These are phyloP conservation scores for Beris chalybata DNA, from an alignment of 2,888 invertebrate genomes.

Conservation along the genomic window DNA sequence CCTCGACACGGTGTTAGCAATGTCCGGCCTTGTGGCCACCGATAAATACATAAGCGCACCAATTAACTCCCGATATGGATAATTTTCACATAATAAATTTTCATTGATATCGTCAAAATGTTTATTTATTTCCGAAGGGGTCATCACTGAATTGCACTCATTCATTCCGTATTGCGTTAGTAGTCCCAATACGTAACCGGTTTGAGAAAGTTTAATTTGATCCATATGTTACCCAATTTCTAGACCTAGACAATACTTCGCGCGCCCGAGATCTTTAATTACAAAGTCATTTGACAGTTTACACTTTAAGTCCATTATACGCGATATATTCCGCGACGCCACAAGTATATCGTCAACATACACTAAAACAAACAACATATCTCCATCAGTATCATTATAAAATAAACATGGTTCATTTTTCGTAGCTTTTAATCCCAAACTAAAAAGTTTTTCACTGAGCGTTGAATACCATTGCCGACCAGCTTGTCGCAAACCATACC, in stretches of 20 bases:
- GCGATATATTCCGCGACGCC: slow-evolving; percentile 26
- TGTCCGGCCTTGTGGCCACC: no score
- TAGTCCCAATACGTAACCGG: slow-evolving; percentile 32
- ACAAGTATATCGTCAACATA: slow-evolving; percentile 36
- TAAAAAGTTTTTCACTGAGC: slow-evolving; percentile 28
- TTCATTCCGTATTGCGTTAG: slow-evolving; percentile 31
- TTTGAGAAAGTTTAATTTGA: slow-evolving; percentile 31
- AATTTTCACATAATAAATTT: no score
- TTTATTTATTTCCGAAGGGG: slow-evolving; percentile 32
- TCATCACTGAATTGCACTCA: slow-evolving; percentile 26
- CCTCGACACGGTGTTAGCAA: no score
- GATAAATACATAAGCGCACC: no score
- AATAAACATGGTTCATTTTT: no score
- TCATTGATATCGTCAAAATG: slow-evolving; percentile 8
- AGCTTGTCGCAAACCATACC: slow-evolving; percentile 29
- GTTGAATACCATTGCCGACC: slow-evolving; percentile 33
- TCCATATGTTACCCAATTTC: slow-evolving; percentile 32
- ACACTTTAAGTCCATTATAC: slow-evolving; percentile 9
- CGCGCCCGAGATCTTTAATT: slow-evolving; percentile 31
- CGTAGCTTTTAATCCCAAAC: slow-evolving; percentile 33
- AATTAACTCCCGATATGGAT: not conserved
- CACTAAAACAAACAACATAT: slow-evolving; percentile 27
- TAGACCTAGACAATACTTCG: slow-evolving; percentile 37
- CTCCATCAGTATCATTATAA: slow-evolving; percentile 13
- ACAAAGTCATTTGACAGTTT: slow-evolving; percentile 24